phyloP scores from a whole-genome alignment of 1,140 invertebrate species.

The Mycetomoellerius zeteki region DNA sequence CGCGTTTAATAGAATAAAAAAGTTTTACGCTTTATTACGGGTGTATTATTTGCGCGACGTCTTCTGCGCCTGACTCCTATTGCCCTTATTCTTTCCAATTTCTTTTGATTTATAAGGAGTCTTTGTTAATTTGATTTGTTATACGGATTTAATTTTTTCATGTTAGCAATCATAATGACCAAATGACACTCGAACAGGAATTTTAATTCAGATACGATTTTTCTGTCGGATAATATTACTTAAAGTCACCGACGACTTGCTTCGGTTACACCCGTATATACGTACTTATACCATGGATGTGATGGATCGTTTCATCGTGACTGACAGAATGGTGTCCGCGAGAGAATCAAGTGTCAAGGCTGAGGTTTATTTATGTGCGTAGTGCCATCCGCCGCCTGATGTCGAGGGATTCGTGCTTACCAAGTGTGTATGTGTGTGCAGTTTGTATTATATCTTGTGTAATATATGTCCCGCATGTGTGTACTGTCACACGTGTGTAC shows the following conservation, averaged over 20 bases:
- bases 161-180: neutral
- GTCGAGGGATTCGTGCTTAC: slow-evolving; percentile 25
- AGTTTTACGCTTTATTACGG: too few relatives aligned
- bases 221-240: neutral
- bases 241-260: slow-evolving; percentile 31
- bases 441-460: neutral
- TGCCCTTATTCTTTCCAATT: too few relatives aligned
- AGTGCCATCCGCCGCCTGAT: neutral
- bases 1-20: too few relatives aligned
- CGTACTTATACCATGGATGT: slow-evolving; percentile 50
- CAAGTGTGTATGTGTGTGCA: neutral
- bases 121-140: too few relatives aligned
- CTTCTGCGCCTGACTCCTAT: too few relatives aligned
- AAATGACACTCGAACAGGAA: neutral
- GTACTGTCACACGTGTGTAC: neutral
- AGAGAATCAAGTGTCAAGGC: slow-evolving; percentile 71
- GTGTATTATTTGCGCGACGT: too few relatives aligned
- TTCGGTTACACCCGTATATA: slow-evolving; percentile 1
- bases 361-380: slow-evolving; percentile 64
- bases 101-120: too few relatives aligned
- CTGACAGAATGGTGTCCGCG: slow-evolving; percentile 53
- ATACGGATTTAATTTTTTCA: too few relatives aligned
- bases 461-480: neutral
- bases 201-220: slow-evolving; percentile 8
- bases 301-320: slow-evolving; percentile 55